Base-by-base conservation (phyloP, 2,888 invertebrate species). In the Capitulum mitella region DNA sequence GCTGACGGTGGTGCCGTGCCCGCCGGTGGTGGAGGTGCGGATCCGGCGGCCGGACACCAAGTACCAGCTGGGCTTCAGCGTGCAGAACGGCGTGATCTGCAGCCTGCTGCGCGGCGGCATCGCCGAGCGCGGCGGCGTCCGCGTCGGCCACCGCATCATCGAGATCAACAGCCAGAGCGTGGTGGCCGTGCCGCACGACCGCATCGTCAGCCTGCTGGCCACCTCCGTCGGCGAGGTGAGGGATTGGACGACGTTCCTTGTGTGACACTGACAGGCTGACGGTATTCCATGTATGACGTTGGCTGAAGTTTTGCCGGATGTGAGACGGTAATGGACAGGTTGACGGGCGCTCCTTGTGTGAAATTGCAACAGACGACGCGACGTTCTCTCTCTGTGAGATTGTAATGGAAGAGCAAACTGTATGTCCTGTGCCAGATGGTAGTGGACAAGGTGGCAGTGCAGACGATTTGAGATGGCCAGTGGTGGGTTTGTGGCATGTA, bases 131-230 rank as follows among this genome's bases (percentile, higher is more conserved):
- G 99, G 99, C 81, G 99, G 99, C 61, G 98, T 99, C 80, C 91
- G 99, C 82, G 98, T 99, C 14, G 99, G 99, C 0, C 99, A 99
- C 87, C 91, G 99, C 84, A 99, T 99, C 86, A 99, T 99, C 84
- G 99, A 99, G 90, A 99, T 99, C 85, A 99, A 99, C 89, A 93
- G 97, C 87, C 97, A 98, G 88, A 98, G 98, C 88, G 98, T 99
- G 79, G 99, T 99, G 79, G 99, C 99, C 82, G 98, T 99, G 82
- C 97, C 98, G 82, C 99, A 99, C 89, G 99, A 99, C 87, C 94
- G 97, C 86, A 99, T 99, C 86, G 99, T 99, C 85, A 98, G 98
- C 89, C 90, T 99, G 86, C 90, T 99, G 83, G 98, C 99, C 82
- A 98, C 98, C 79, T 98, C 98, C 81, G 97, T 99, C 81, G 99